Percentiles rank a stretch among this genome's conserved stretches.
phyloP scores from a whole-genome alignment of 2,888 invertebrate genomes.

The Bibio marci region DNA sequence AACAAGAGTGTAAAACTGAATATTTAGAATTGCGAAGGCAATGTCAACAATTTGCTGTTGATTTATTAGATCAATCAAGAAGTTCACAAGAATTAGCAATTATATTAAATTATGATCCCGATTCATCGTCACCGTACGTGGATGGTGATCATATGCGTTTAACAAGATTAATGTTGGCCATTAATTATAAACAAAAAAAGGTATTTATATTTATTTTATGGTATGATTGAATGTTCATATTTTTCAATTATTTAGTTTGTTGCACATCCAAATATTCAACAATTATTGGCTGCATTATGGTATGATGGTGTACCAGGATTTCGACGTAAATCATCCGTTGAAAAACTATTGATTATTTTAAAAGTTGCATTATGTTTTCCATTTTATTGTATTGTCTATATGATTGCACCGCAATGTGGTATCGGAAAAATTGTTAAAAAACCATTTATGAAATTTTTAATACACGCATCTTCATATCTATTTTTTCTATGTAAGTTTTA shows the following conservation, averaged over 20 bases:
- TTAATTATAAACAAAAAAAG: constrained; percentile 88
- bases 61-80: constrained; percentile 75
- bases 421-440: constrained; percentile 73
- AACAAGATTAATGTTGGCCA: constrained; percentile 73
- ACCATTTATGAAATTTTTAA: constrained; percentile 93
- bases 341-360: constrained; percentile 55
- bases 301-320: constrained; percentile 92
- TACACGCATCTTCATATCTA: constrained; percentile 84
- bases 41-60: constrained; percentile 82
- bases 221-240: constrained; percentile 1
- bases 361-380: constrained; percentile 74
- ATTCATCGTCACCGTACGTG: constrained; percentile 49
- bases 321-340: constrained; percentile 56
- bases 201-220: constrained; percentile 28
- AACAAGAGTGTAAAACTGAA: constrained; percentile 83
- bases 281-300: constrained; percentile 80
- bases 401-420: constrained; percentile 64
- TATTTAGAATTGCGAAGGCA: constrained; percentile 73
- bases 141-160: constrained; percentile 72
- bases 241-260: constrained; percentile 50
- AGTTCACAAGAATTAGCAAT: constrained; percentile 87
- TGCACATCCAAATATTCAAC: constrained; percentile 90
- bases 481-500: constrained; percentile 83
- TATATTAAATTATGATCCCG: constrained; percentile 81
- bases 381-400: constrained; percentile 68